Evolutionary conservation across 30 jellyfish, hydroid and myxozoan species (phyloP).

Genomic region (Hydractinia echinata): DNA sequence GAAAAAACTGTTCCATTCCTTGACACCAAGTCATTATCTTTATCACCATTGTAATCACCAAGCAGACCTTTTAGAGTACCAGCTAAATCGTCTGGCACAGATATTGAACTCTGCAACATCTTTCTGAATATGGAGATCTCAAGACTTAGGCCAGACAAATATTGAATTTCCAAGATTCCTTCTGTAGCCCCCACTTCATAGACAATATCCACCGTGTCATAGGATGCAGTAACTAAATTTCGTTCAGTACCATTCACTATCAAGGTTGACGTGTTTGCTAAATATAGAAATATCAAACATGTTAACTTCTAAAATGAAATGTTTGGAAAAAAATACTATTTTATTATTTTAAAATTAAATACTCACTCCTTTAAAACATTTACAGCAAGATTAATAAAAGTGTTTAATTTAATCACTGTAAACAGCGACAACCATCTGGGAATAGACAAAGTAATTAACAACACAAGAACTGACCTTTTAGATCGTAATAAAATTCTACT

Average conservation of each 20-base stretch:
- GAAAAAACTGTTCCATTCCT: conserved; percentile 36
- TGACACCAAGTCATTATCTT: conserved; percentile 31
- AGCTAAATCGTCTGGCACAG: conserved; percentile 14
- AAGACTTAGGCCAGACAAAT: conserved; percentile 39
- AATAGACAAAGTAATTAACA: background rate
- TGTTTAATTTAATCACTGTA: too few species aligned
- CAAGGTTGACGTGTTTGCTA: background rate
- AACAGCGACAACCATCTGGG: too few species aligned
- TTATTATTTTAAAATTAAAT: background rate
- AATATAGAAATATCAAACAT: background rate
- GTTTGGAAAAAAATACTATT: background rate
- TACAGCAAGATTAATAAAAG: too few species aligned
- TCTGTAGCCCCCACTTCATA: background rate
- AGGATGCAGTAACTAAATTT: conserved; percentile 3
- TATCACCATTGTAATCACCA: conserved; percentile 37
- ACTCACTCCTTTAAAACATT: too few species aligned
- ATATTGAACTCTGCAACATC: conserved; percentile 18
- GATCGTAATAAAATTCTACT: conserved; percentile 46
- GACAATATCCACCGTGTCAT: background rate
- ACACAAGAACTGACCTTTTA: conserved; percentile 24
- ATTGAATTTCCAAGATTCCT: background rate
- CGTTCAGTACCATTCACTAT: background rate
- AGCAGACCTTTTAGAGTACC: conserved; percentile 35
- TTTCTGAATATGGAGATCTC: conserved; percentile 18
- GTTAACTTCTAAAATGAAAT: background rate